Conservation (phyloP, 1,140 invertebrate genomes). For the Papilio polyxenes region DNA sequence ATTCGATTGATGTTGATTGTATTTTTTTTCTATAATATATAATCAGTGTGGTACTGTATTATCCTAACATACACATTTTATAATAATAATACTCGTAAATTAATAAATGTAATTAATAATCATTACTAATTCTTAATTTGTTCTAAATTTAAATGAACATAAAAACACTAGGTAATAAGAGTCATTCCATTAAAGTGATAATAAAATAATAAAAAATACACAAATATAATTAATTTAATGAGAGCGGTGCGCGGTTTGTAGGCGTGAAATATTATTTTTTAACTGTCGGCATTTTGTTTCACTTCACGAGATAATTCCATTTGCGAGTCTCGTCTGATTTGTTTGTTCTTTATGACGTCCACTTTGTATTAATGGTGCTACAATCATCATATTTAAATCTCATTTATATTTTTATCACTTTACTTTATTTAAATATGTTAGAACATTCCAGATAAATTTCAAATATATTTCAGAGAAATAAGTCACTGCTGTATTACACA, state of each 20-base stretch:
- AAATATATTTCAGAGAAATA: not conserved
- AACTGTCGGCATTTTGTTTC: constrained; percentile 32
- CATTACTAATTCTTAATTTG: no score
- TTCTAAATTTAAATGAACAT: not conserved
- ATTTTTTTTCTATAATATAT: not conserved
- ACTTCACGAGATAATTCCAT: constrained; percentile 30
- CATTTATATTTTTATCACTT: not conserved
- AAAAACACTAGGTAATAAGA: constrained; percentile 2
- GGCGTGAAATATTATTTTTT: constrained; percentile 33
- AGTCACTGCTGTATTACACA: not conserved
- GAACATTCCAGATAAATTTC: not conserved
- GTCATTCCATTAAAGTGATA: constrained; percentile 5
- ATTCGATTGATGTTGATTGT: constrained; percentile 13
- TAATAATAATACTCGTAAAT: no score
- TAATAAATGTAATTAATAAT: no score
- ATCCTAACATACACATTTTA: no score
- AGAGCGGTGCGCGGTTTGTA: constrained; percentile 18
- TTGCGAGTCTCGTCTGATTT: constrained; percentile 27
- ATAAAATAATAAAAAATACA: constrained; percentile 16
- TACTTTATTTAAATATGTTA: not conserved
- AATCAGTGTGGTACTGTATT: not conserved
- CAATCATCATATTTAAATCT: not conserved
- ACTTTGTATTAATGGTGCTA: constrained; percentile 21
- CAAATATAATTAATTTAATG: constrained; percentile 30
- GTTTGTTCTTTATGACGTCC: constrained; percentile 10